A percentile compares a stretch with the other conserved stretches of the same genome.
Evolutionary conservation across 2,113 vertebrate species (phyloP).

Genomic region (Lethenteron reissneri): DNA sequence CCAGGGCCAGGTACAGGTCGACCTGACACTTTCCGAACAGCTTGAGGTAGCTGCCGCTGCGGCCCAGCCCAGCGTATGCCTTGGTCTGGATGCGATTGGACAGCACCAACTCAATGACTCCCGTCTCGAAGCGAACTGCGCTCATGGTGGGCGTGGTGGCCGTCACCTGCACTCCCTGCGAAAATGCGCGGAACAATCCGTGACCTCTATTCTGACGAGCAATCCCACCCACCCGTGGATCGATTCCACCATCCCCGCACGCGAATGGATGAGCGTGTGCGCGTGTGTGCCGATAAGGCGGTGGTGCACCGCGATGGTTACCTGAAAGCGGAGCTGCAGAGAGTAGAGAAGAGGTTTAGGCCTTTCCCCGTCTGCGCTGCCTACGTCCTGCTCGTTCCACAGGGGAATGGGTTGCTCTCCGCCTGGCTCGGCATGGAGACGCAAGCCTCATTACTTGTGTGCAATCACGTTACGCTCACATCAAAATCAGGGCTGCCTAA

Average conservation of each 20-base stretch:
- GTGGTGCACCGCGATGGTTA: slow-evolving; percentile 14
- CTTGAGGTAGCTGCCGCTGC: slow-evolving; percentile 75
- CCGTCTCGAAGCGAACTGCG: slow-evolving; percentile 84
- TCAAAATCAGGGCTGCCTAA: too few species aligned
- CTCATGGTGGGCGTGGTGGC: slow-evolving; percentile 94
- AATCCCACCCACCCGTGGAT: too few species aligned
- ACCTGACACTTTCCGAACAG: slow-evolving; percentile 96
- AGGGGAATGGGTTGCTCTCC: slow-evolving; percentile 92
- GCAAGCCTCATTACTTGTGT: neutral
- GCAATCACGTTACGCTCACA: too few species aligned
- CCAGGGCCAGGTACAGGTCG: slow-evolving; percentile 76
- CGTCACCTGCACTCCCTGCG: slow-evolving; percentile 84
- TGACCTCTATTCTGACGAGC: too few species aligned
- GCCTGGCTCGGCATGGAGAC: slow-evolving; percentile 24
- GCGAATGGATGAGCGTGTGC: too few species aligned
- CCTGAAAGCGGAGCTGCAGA: slow-evolving; percentile 81
- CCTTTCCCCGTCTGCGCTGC: slow-evolving; percentile 67
- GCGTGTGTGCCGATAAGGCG: too few species aligned
- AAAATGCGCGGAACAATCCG: neutral
- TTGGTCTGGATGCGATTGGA: slow-evolving; percentile 93
- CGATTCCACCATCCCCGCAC: too few species aligned
- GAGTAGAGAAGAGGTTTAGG: slow-evolving; percentile 92
- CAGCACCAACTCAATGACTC: slow-evolving; percentile 79
- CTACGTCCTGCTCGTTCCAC: slow-evolving; percentile 86
- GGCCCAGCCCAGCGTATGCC: slow-evolving; percentile 38